Conservation (phyloP, 2,113 vertebrate genomes). For the Glaucidium brasilianum region DNA sequence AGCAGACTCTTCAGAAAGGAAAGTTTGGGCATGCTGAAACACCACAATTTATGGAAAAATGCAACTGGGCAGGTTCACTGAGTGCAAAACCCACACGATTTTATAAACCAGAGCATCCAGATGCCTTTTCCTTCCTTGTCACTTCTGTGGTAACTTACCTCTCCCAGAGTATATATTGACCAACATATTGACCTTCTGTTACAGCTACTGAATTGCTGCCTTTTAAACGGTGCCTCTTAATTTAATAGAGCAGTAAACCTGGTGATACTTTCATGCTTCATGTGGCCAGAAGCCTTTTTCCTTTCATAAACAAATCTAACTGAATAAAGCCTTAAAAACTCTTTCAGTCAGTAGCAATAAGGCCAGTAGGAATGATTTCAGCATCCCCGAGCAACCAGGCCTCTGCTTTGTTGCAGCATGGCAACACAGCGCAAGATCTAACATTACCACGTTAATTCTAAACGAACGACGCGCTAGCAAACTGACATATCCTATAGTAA, state of each 20-base stretch:
- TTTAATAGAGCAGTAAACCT: background rate
- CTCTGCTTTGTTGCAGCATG: background rate
- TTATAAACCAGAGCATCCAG: background rate
- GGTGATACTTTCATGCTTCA: background rate
- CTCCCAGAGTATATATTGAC: background rate
- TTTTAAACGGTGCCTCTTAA: background rate
- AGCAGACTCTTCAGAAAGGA: background rate
- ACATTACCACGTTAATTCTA: background rate
- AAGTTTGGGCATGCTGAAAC: background rate
- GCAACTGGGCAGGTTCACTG: background rate
- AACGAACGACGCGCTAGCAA: background rate
- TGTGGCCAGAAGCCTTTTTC: background rate
- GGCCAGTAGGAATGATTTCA: background rate
- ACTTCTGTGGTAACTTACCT: too few species aligned
- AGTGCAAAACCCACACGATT: background rate
- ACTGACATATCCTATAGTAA: background rate
- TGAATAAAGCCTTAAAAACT: background rate
- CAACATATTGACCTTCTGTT: background rate
- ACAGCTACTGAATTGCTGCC: background rate
- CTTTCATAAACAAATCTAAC: background rate
- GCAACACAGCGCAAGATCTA: background rate
- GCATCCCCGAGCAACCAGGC: background rate
- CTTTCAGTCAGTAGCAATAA: background rate
- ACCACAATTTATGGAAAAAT: background rate
- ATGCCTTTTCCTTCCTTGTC: background rate